Base-by-base conservation (phyloP, 2,113 vertebrate genomes). In the Rhipidura dahli region DNA sequence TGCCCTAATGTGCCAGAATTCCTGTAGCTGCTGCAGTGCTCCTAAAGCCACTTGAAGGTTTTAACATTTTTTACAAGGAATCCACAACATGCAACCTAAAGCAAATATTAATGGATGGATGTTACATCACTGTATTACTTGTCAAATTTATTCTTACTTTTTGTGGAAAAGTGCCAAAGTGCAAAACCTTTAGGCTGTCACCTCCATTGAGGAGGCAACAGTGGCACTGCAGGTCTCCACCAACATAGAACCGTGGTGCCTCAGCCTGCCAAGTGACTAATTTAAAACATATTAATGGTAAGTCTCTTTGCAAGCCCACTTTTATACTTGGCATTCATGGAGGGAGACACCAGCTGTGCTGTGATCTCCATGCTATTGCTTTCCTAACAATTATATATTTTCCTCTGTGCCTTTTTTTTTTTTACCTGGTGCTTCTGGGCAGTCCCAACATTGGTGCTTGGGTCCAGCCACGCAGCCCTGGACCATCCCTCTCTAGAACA, bases 201-300 rank as follows among this genome's bases (percentile, higher is more conserved):
- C 13, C 51, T 69, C 45, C 33, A 51, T 11, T 0, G 0, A 17
- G 26, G 5, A 76, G 59, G 56, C 15, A 47, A 42, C 1, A 42
- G 60, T 3, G n/a, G 61, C 84, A 72, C n/a, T 14, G 24, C 40
- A 65, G 66, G 30, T 51, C 70, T 84, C 33, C 44, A 61, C 5
- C 3, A 61, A 30, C 28, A 39, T 5, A 73, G 61, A 72, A 0
- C 37, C 2, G 2, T 37, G 50, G n/a, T 2, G 0, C 13, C 70
- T 21, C 9, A 83, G 69, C 63, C 49, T 60, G 23, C 56, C 20
- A 16, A 39, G 23, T 3, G 51, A 44, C 40, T 24, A 1, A 17
- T 89, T 77, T 33, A 72, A 71, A 89, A 61, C 3, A 51, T 10
- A 21, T 44, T 30, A 21, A 57, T 11, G 54, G 35, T 6, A 66